Evolutionary conservation across 2,888 invertebrate genomes (phyloP).

Genomic region (Tetramorium bicarinatum): DNA sequence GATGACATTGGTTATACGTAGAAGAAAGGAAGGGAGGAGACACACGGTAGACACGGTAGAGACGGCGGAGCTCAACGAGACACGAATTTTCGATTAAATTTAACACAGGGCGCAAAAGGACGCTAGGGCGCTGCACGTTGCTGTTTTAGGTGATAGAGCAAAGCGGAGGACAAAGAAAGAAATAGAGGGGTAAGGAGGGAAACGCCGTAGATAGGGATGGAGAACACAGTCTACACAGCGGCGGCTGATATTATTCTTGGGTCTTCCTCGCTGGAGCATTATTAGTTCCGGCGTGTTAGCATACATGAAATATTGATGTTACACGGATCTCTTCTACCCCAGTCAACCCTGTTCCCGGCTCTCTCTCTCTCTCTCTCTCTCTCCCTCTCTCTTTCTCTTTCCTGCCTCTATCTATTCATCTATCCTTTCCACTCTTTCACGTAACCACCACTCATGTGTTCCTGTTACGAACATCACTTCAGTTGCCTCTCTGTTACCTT

Average conservation of each 20-base stretch:
- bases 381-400: background rate
- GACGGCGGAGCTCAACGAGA: slow-evolving; percentile 58
- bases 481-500: slow-evolving; percentile 31
- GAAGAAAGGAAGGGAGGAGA: slow-evolving; percentile 3
- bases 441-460: slow-evolving; percentile 41
- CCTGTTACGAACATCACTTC: slow-evolving; percentile 41
- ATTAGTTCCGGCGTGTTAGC: slow-evolving; percentile 86
- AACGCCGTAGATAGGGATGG: slow-evolving; percentile 47
- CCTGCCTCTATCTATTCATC: slow-evolving; percentile 12
- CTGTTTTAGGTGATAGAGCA: slow-evolving; percentile 57
- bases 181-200: slow-evolving; percentile 39
- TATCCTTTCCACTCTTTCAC: slow-evolving; percentile 53
- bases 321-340: slow-evolving; percentile 73
- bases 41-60: slow-evolving; percentile 32
- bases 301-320: slow-evolving; percentile 87
- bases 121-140: slow-evolving; percentile 41
- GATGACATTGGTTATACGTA: slow-evolving; percentile 46
- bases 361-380: slow-evolving; percentile 17
- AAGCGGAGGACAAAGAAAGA: slow-evolving; percentile 57
- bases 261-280: slow-evolving; percentile 85
- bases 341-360: slow-evolving; percentile 43
- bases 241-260: slow-evolving; percentile 85
- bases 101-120: slow-evolving; percentile 70
- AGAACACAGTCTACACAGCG: slow-evolving; percentile 69
- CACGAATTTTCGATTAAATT: slow-evolving; percentile 80